These are phyloP conservation scores for Netelia inedita DNA, from an alignment of 2,888 invertebrate genomes.

Conservation along the genomic window DNA sequence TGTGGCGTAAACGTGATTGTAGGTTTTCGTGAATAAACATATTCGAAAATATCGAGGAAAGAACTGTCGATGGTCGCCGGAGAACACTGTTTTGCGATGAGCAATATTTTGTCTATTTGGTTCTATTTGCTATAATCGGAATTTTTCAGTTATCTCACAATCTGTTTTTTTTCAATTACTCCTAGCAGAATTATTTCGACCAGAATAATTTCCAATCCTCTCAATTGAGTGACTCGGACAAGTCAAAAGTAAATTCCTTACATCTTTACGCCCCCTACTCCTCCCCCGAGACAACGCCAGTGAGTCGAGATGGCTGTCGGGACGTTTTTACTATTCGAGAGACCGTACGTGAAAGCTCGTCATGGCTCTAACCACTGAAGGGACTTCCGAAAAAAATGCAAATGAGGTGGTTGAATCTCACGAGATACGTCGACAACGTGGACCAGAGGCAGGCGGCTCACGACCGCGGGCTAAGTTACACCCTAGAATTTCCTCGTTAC, in stretches of 20 bases:
- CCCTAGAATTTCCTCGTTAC: constrained; percentile 47
- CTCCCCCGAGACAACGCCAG: constrained; percentile 22
- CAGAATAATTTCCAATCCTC: not conserved
- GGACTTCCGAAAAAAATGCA: constrained; percentile 58
- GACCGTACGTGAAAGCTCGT: constrained; percentile 4
- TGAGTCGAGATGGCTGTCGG: constrained; percentile 30
- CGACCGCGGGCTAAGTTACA: constrained; percentile 40
- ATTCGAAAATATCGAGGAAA: not conserved
- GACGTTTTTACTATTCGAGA: constrained; percentile 32
- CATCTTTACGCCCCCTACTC: constrained; percentile 66
- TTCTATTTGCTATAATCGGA: too few relatives aligned
- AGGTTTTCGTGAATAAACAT: not conserved
- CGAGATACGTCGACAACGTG: constrained; percentile 48
- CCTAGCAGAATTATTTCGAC: not conserved
- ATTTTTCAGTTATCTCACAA: too few relatives aligned
- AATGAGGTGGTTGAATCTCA: constrained; percentile 52
- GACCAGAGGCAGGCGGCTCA: constrained; percentile 25
- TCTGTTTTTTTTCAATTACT: too few relatives aligned
- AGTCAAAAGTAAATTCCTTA: constrained; percentile 81
- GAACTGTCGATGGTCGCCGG: not conserved
- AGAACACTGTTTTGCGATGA: not conserved
- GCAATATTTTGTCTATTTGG: not conserved
- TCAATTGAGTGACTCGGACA: constrained; percentile 76
- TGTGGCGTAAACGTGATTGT: not conserved
- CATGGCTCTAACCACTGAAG: constrained; percentile 23